phyloP scores from a whole-genome alignment of 2,113 vertebrate species.

The Phoenicopterus ruber region DNA sequence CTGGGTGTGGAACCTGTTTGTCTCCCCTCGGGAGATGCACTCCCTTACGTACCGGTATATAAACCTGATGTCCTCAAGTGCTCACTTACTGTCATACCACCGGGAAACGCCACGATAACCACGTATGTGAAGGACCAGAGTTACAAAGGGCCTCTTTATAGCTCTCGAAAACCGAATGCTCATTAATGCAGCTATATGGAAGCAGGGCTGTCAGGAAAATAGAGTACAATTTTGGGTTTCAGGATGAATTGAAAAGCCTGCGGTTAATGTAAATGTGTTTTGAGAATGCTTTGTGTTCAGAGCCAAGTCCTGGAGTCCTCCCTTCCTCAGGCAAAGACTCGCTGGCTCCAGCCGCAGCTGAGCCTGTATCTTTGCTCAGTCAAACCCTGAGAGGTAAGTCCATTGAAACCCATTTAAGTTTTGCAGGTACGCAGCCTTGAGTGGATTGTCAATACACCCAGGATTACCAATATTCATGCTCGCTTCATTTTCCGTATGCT shows the following conservation, averaged over 20 bases:
- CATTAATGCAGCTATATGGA: background rate
- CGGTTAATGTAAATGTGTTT: background rate
- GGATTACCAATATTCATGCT: background rate
- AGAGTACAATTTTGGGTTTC: rapidly evolving
- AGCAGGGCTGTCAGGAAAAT: background rate
- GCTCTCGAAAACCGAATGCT: background rate
- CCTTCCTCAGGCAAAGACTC: background rate
- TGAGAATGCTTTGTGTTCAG: background rate
- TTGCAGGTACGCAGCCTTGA: background rate
- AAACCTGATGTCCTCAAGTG: background rate
- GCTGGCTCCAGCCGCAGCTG: background rate
- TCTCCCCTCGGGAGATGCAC: background rate
- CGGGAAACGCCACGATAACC: rapidly evolving
- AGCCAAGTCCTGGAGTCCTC: background rate
- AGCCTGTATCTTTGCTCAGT: background rate
- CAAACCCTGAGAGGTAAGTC: background rate
- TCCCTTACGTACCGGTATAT: rapidly evolving
- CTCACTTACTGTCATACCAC: background rate
- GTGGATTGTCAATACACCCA: background rate
- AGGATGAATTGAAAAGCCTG: background rate
- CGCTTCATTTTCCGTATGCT: background rate
- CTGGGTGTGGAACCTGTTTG: background rate
- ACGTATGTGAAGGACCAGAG: rapidly evolving
- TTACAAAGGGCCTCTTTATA: background rate
- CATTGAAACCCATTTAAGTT: background rate